A percentile compares a stretch with the other conserved stretches of the same genome.
These are phyloP conservation scores for Megalops cyprinoides DNA, from an alignment of 2,797 vertebrate species.

Conservation along the genomic window DNA sequence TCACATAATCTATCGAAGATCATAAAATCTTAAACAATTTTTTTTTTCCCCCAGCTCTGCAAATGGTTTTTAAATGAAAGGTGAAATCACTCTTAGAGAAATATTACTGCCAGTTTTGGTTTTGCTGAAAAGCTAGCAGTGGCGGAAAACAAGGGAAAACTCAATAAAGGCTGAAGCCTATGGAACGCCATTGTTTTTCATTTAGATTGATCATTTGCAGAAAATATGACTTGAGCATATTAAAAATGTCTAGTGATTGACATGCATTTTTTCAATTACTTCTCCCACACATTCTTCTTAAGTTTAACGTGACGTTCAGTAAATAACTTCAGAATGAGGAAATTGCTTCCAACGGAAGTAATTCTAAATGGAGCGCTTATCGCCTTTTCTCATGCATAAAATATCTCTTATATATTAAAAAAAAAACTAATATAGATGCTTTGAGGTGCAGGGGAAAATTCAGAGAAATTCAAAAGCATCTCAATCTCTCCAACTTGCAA, in stretches of 20 bases:
- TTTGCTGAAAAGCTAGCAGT: too few species aligned
- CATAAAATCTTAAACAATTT: too few species aligned
- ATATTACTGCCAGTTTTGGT: too few species aligned
- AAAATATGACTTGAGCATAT: neutral
- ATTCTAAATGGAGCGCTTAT: neutral
- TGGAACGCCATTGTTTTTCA: neutral
- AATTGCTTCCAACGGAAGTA: neutral
- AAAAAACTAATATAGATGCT: neutral
- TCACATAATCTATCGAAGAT: too few species aligned
- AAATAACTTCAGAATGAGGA: neutral
- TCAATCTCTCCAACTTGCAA: neutral
- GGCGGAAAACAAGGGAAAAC: neutral
- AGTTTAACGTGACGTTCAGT: neutral
- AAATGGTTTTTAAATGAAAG: too few species aligned
- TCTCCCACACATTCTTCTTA: neutral
- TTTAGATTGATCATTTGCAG: neutral
- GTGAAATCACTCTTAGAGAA: too few species aligned
- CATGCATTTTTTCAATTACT: neutral
- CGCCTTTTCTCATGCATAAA: neutral
- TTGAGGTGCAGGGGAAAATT: neutral
- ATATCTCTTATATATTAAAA: neutral
- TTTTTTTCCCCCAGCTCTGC: too few species aligned
- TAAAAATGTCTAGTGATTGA: constrained; percentile 13
- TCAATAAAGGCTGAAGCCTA: neutral
- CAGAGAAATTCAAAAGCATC: neutral